Percentiles rank a stretch among this genome's conserved stretches.
Conservation (phyloP, 2,888 invertebrate genomes). For the Molorchus minor region DNA sequence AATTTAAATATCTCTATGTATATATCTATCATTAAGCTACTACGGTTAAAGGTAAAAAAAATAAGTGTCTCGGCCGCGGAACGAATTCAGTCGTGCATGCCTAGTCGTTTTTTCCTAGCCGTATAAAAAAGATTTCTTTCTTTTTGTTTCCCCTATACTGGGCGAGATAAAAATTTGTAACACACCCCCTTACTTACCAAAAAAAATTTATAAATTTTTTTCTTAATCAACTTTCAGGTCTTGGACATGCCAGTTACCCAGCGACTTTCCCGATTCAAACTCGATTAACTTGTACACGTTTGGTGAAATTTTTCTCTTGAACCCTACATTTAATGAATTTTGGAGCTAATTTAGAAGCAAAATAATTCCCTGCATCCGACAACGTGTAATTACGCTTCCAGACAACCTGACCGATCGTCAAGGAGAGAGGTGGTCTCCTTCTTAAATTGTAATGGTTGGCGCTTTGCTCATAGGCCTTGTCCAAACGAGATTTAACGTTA, state of each 20-base stretch:
- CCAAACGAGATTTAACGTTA: background rate
- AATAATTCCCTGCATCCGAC: no score
- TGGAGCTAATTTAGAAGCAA: conserved; percentile 3
- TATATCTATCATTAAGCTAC: no score
- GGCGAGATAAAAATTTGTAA: no score
- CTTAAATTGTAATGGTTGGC: background rate
- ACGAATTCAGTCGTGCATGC: no score
- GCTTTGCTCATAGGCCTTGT: background rate
- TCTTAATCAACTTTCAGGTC: background rate
- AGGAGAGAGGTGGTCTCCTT: background rate
- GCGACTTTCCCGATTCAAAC: background rate
- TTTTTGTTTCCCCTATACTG: no score
- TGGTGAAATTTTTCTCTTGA: background rate
- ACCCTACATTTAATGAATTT: background rate
- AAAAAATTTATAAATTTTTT: background rate
- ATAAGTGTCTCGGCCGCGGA: no score
- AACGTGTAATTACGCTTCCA: no score
- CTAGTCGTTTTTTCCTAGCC: no score
- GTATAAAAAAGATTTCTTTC: no score
- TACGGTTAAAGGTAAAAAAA: no score
- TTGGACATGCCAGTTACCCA: background rate
- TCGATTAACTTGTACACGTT: background rate
- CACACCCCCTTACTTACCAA: background rate
- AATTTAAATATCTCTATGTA: no score
- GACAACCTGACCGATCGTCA: background rate